Evolutionary conservation across 2,797 vertebrate species (phyloP), one percentile per base, ranked within the genome.

Genomic region (Sebastes matsubarae): DNA sequence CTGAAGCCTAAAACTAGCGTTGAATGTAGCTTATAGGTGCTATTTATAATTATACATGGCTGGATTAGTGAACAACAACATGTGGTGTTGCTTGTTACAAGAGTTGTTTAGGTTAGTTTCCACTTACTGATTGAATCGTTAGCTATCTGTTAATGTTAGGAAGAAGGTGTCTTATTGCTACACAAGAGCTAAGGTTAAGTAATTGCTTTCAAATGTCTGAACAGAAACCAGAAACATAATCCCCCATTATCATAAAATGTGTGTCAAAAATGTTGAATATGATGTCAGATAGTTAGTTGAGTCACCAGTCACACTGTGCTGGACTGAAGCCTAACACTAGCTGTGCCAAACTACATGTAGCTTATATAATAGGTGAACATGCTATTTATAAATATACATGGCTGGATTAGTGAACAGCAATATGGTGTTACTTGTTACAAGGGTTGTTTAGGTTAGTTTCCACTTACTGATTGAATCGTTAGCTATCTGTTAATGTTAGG

Each of bases 221-320:
- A 2, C 3, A 84, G 27, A 70, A 76, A 68, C 13, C 1, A 2
- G 12, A 76, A 38, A 85, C 18, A 38, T n/a, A 27, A 42, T 2
- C n/a, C 3, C 3, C 0, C 9, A 2, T n/a, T 20, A 24, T 68
- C 8, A 25, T 13, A 2, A 42, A 20, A 20, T 52, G 3, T 29
- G 5, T 38, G 18, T 9, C 2, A 52, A 25, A 52, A 22, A 63
- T 12, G 2, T 14, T 38, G 5, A 38, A 8, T 50, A 27, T 25
- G 25, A 11, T 11, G n/a, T 38, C 2, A 65, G 11, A 42, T 52
- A 42, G 38, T 12, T 25, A 7, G 79, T 61, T 69, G 72, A 89
- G 75, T 85, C 81, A 81, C 38, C 11, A 29, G 77, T 69, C 25
- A 72, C 74, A 14, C 3, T 64, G 24, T 20, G 38, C 38, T 42